These are phyloP conservation scores for Eristalinus aeneus DNA, from an alignment of 2,888 invertebrate species.

Conservation along the genomic window DNA sequence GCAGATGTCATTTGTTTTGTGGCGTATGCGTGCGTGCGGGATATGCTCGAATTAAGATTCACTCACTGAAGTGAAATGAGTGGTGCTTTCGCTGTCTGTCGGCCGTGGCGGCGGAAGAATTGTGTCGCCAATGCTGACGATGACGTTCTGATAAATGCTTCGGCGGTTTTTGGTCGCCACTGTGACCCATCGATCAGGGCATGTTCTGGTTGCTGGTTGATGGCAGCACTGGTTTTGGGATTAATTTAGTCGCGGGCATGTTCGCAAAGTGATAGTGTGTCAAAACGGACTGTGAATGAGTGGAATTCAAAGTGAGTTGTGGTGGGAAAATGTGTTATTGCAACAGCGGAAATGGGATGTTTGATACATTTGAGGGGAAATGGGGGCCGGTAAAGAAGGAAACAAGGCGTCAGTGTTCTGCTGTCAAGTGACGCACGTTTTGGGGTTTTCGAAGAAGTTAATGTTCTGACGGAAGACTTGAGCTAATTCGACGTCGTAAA, in stretches of 20 bases:
- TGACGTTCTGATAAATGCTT: slow-evolving; percentile 8
- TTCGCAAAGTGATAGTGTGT: neutral
- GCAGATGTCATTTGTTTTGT: neutral
- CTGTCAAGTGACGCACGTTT: too few species aligned
- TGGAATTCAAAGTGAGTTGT: neutral
- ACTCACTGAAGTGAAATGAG: neutral
- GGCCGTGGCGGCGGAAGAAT: neutral
- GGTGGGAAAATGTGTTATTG: neutral
- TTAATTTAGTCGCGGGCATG: neutral
- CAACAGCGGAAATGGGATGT: neutral
- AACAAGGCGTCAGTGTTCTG: too few species aligned
- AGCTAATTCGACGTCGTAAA: too few species aligned
- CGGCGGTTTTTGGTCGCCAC: slow-evolving; percentile 4
- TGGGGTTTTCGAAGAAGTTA: too few species aligned
- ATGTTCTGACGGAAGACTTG: too few species aligned
- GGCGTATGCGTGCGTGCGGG: neutral
- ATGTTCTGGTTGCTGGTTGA: neutral
- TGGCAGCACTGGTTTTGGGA: neutral
- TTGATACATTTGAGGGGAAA: too few species aligned
- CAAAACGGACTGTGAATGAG: neutral
- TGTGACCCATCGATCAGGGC: neutral
- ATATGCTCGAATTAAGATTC: slow-evolving; percentile 6
- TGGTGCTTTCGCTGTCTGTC: neutral
- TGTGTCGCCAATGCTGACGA: slow-evolving; percentile 1
- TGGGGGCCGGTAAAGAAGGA: too few species aligned